Evolutionary conservation across 2,888 invertebrate genomes (phyloP).

Genomic region (Eurytoma adleriae): DNA sequence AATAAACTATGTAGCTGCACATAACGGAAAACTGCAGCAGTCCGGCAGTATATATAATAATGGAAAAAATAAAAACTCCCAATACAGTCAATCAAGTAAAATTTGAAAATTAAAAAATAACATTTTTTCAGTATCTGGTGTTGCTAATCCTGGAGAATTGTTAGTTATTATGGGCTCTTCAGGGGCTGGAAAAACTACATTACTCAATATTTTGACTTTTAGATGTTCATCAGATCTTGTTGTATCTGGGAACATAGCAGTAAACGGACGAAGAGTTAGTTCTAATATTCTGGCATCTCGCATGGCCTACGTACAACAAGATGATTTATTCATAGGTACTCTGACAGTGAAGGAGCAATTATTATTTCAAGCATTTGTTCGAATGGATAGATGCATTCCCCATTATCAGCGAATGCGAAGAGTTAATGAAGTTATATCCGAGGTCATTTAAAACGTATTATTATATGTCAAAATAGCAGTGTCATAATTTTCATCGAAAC

Average conservation of each 20-base stretch:
- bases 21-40: too few species aligned
- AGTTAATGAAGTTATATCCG: constrained; percentile 91
- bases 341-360: constrained; percentile 93
- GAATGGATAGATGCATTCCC: constrained; percentile 89
- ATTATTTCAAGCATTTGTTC: constrained; percentile 89
- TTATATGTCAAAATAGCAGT: neutral
- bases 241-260: constrained; percentile 79
- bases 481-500: too few species aligned
- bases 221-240: constrained; percentile 84
- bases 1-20: too few species aligned
- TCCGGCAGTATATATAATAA: too few species aligned
- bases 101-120: too few species aligned
- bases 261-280: constrained; percentile 88
- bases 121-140: constrained; percentile 83
- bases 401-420: constrained; percentile 85
- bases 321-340: constrained; percentile 94
- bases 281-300: constrained; percentile 85
- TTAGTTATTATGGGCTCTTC: constrained; percentile 93
- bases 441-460: constrained; percentile 77
- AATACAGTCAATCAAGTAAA: too few species aligned
- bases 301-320: constrained; percentile 95
- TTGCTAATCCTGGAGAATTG: constrained; percentile 90
- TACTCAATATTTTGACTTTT: constrained; percentile 92
- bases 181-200: constrained; percentile 96
- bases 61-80: too few species aligned